phyloP scores from a whole-genome alignment of 2,113 vertebrate genomes.

The Balaeniceps rex region DNA sequence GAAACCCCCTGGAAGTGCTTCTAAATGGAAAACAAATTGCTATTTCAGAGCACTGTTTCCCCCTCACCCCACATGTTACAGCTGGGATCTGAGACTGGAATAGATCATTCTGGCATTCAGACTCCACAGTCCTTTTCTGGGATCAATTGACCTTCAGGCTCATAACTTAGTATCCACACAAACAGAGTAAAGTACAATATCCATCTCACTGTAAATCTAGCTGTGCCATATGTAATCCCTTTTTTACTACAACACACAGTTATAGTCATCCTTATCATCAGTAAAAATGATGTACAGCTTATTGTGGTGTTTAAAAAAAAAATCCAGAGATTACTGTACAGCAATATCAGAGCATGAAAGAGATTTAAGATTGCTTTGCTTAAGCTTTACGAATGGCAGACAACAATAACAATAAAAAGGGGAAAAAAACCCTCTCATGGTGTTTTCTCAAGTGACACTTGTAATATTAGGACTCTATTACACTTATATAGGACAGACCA shows the following conservation, averaged over 20 bases:
- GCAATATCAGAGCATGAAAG: background rate
- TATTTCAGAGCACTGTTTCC: background rate
- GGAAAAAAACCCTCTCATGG: rapidly evolving
- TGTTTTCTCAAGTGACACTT: background rate
- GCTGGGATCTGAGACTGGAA: background rate
- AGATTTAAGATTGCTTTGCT: background rate
- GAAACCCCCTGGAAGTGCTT: background rate
- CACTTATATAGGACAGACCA: background rate
- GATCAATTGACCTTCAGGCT: background rate
- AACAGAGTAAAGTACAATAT: background rate
- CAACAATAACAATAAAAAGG: background rate
- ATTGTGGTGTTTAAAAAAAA: background rate
- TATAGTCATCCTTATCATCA: background rate
- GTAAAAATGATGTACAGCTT: background rate
- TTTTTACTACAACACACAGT: background rate
- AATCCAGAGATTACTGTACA: background rate
- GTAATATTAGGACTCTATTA: background rate
- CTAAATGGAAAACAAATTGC: background rate
- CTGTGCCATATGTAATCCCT: background rate
- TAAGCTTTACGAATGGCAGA: background rate
- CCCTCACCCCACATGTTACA: background rate
- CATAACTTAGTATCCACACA: background rate
- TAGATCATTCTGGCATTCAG: background rate
- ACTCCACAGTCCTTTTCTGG: background rate
- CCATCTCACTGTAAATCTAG: background rate